Conservation (phyloP, 2,888 invertebrate species). For the Pterobdella sp. region DNA sequence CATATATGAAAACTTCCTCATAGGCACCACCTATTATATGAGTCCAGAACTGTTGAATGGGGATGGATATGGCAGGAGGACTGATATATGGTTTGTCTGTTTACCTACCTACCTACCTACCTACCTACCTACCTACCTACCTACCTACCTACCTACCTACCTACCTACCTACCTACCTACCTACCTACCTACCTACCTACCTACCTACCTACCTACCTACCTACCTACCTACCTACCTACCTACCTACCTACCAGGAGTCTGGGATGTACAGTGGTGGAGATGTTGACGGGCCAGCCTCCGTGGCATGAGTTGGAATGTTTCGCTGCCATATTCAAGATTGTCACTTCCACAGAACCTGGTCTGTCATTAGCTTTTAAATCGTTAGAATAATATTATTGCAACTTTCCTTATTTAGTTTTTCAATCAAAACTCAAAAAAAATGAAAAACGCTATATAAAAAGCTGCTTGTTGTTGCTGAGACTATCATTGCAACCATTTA, state of each 20-base stretch:
- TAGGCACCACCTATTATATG: conserved; percentile 52
- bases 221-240: not conserved
- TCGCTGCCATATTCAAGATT: conserved; percentile 52
- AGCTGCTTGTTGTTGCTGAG: no score
- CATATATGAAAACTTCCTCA: conserved; percentile 41
- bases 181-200: not conserved
- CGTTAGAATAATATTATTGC: not conserved
- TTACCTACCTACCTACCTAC: not conserved
- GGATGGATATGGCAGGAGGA: conserved; percentile 50
- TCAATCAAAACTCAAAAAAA: no score
- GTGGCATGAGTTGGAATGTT: conserved; percentile 49
- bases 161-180: not conserved
- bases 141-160: not conserved
- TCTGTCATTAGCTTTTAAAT: conserved; percentile 43
- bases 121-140: not conserved
- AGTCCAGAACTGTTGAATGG: conserved; percentile 52
- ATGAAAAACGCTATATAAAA: no score
- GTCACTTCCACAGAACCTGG: conserved; percentile 46
- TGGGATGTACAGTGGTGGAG: conserved; percentile 51
- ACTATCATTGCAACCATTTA: no score
- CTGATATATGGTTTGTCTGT: conserved; percentile 49
- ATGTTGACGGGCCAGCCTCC: conserved; percentile 51
- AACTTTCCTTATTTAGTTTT: not conserved
- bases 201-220: not conserved
- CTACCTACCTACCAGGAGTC: conserved; percentile 44